phyloP scores from a whole-genome alignment of 2,888 invertebrate species.

The Diarsia brunnea region DNA sequence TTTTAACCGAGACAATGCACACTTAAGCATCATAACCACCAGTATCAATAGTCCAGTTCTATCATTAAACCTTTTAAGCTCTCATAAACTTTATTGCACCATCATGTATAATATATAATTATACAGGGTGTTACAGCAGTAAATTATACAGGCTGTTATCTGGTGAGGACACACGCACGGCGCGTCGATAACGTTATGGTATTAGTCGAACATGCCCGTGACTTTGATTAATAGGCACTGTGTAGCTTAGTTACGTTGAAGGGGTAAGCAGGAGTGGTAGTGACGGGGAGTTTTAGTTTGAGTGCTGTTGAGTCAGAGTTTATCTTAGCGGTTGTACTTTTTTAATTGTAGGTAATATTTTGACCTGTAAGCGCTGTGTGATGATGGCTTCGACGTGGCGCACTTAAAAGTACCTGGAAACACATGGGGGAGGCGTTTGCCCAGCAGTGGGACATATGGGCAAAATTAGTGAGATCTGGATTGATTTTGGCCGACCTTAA shows the following conservation, averaged over 20 bases:
- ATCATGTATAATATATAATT: slow-evolving; percentile 58
- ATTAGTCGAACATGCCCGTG: slow-evolving; percentile 54
- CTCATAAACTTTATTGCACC: slow-evolving; percentile 13
- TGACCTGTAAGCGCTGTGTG: too few relatives aligned
- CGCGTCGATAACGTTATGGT: slow-evolving; percentile 64
- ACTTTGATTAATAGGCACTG: slow-evolving; percentile 60
- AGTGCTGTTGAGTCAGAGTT: slow-evolving; percentile 11
- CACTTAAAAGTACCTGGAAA: neutral
- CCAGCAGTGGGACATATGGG: neutral
- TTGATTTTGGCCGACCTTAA: neutral
- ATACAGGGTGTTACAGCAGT: slow-evolving; percentile 53
- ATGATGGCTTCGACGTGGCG: too few relatives aligned
- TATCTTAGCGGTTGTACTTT: neutral
- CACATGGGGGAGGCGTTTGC: neutral
- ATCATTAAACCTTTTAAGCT: slow-evolving; percentile 7
- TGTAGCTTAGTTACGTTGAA: slow-evolving; percentile 32
- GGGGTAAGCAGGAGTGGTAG: slow-evolving; percentile 20
- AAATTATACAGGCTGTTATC: slow-evolving; percentile 68
- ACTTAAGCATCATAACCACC: neutral
- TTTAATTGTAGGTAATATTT: neutral
- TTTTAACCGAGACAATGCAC: neutral
- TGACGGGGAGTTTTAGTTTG: slow-evolving; percentile 12
- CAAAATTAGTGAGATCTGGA: neutral
- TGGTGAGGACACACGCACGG: slow-evolving; percentile 60
- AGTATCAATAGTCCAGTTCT: slow-evolving; percentile 1